Evolutionary conservation across 1,140 invertebrate genomes (phyloP), one percentile per base, ranked within the genome.

Genomic region (Hesperophylax magnus): DNA sequence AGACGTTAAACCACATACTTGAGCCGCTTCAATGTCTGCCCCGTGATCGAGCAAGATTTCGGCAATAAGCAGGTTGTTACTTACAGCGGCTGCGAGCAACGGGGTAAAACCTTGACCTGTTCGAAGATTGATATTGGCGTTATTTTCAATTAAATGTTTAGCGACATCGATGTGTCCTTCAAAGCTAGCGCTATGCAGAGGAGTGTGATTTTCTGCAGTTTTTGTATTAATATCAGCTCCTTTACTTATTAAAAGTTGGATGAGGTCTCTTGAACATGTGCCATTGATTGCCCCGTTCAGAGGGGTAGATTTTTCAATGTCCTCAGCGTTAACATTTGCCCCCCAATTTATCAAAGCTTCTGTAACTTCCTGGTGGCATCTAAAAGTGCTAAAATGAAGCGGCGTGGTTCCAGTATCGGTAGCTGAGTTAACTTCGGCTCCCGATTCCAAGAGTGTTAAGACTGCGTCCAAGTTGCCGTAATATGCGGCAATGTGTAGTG

Each of bases 181-280:
- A 11, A 56, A 22, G 15, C 47, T 56, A 5, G 69, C 69, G 4
- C 18, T 22, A 15, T 72, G 39, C 20, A 72, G 27, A 17, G 69
- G 69, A 54, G 69, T 72, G 69, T 1, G 6, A 15, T 56, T 72
- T 22, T n/a, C 17, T 7, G 18, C 17, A 15, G 1, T 24, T 54
- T 22, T 54, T 18, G 18, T 15, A 24, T 72, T 54, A 54, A 72
- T 15, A 31, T 72, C 52, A 17, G 69, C 69, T 53, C 69, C 69
- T 7, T 72, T 53, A 14, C 14, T 47, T 39, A 69, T 39, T 18
- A 69, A 69, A 39, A 69, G 27, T 69, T 69, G 27, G 8, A 47
- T 39, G 17, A 69, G 34, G 0, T 39, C 20, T 11, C 9, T n/a
- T 4, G 27, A 18, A 20, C 34, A 11, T 5, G 34, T 14, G 5